Evolutionary conservation across 2,888 invertebrate species (phyloP).

Genomic region (Drosophila mayaguana): DNA sequence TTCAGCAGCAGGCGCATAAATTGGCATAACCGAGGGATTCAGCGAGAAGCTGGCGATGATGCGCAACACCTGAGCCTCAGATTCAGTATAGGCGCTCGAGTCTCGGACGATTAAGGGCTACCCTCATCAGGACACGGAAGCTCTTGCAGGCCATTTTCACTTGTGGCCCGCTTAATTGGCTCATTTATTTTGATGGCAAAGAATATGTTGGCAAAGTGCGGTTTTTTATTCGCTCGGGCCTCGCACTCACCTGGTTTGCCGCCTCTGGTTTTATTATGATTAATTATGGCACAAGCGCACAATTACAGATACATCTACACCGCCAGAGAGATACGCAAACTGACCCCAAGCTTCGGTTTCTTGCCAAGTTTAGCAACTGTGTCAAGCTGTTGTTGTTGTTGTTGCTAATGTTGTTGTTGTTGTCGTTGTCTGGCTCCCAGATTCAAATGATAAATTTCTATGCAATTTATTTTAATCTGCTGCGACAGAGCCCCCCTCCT

Average conservation of each 20-base stretch:
- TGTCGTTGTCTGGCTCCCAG: conserved; percentile 49
- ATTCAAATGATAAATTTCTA: conserved; percentile 76
- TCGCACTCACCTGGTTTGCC: conserved; percentile 50
- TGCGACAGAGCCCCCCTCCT: conserved; percentile 53
- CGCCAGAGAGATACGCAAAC: conserved; percentile 17
- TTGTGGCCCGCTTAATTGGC: conserved; percentile 74
- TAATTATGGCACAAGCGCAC: conserved; percentile 64
- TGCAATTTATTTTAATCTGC: conserved; percentile 79
- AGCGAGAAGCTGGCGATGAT: conserved; percentile 58
- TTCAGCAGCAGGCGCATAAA: conserved; percentile 48
- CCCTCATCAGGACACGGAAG: conserved; percentile 61
- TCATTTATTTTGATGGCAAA: conserved; percentile 79
- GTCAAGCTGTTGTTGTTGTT: conserved; percentile 59
- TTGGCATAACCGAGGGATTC: conserved; percentile 30
- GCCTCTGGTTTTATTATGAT: conserved; percentile 75
- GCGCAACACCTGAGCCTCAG: conserved; percentile 65
- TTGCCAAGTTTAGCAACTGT: conserved; percentile 74
- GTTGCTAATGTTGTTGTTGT: conserved; percentile 47
- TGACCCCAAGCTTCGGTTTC: conserved; percentile 74
- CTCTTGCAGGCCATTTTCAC: conserved; percentile 55
- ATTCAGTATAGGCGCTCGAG: conserved; percentile 21
- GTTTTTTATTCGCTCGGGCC: conserved; percentile 45
- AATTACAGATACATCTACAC: conserved; percentile 39
- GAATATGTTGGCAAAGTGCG: conserved; percentile 74
- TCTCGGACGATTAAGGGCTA: conserved; percentile 41